Conservation (phyloP, 2,888 invertebrate species). For the Lottia scabra region DNA sequence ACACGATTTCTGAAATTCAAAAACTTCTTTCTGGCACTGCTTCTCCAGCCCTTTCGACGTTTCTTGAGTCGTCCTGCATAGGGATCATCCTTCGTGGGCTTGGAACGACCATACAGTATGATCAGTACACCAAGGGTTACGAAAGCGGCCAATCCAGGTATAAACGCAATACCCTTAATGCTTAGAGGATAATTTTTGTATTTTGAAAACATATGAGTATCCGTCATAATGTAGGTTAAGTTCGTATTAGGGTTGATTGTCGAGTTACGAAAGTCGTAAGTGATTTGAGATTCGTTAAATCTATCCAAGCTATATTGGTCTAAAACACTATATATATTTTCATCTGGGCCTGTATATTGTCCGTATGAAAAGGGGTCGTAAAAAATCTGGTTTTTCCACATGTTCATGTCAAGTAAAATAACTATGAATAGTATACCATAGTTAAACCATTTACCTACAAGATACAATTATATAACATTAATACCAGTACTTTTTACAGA, state of each 20-base stretch:
- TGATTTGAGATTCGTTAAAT: slow-evolving; percentile 65
- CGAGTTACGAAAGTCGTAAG: slow-evolving; percentile 66
- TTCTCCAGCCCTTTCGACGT: slow-evolving; percentile 38
- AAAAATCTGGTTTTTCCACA: slow-evolving; percentile 74
- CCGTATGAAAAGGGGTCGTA: slow-evolving; percentile 71
- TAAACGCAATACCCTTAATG: slow-evolving; percentile 70
- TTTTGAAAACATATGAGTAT: slow-evolving; percentile 71
- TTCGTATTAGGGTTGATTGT: slow-evolving; percentile 69
- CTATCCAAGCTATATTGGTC: slow-evolving; percentile 48
- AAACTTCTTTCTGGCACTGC: slow-evolving; percentile 28
- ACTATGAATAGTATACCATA: slow-evolving; percentile 72
- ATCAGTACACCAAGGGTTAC: slow-evolving; percentile 58
- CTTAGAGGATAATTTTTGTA: slow-evolving; percentile 68
- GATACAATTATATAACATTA: neutral
- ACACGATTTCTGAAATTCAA: slow-evolving; percentile 17
- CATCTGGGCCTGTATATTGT: slow-evolving; percentile 70
- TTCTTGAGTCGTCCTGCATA: slow-evolving; percentile 59
- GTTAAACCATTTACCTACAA: slow-evolving; percentile 73
- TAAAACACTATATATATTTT: slow-evolving; percentile 60
- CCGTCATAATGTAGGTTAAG: slow-evolving; percentile 64
- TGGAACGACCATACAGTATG: slow-evolving; percentile 57
- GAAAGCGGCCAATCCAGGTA: slow-evolving; percentile 65
- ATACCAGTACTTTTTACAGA: no score
- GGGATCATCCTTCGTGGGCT: slow-evolving; percentile 52
- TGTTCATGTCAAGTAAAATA: slow-evolving; percentile 72